Base-by-base conservation (phyloP, 2,888 invertebrate genomes). In the Macrosiphum euphorbiae region DNA sequence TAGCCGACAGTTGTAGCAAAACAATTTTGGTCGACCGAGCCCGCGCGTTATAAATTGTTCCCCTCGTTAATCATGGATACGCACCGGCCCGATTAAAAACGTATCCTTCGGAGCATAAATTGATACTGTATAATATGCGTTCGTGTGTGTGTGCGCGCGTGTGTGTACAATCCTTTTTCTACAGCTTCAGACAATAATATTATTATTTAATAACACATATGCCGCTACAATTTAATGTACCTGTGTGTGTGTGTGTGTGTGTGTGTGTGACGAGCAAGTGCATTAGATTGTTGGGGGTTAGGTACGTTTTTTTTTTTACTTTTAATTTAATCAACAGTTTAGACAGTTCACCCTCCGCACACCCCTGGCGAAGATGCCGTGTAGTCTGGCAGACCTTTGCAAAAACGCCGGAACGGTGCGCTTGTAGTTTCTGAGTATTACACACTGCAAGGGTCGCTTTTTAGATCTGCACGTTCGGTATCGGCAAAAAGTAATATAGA, bases 241-340 rank as follows among this genome's bases (percentile, higher is more conserved):
- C 7, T 67, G 35, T 35, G 16, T 35, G n/a, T n/a, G 16, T 4
- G 1, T 13, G 13, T n/a, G 2, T 16, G n/a, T 16, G 20, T 35
- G 35, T 24, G 24, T 26, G 58, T 8, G 8, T 2, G 58, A 26
- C 58, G 58, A 26, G 26, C 20, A 35, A 78, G 35, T 78, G 16
- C 8, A 28, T 78, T 35, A 35, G 58, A 8, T 58, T 58, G 8
- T 58, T 26, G 26, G 58, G 58, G 58, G 26, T 26, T 26, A 28
- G 55, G 78, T 61, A 26, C 28, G 44, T 24, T 84, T 86, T 86
- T 91, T 50, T 44, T 50, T 35, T 28, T 41, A 52, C 44, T 44
- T 88, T 94, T 90, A 90, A 87, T 94, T 90, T 90, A 94, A 94
- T 94, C 67, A 90, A 90, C 94, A n/a, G 58, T 67, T 93, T 52